phyloP scores from a whole-genome alignment of 2,113 vertebrate species.

The Colius striatus region DNA sequence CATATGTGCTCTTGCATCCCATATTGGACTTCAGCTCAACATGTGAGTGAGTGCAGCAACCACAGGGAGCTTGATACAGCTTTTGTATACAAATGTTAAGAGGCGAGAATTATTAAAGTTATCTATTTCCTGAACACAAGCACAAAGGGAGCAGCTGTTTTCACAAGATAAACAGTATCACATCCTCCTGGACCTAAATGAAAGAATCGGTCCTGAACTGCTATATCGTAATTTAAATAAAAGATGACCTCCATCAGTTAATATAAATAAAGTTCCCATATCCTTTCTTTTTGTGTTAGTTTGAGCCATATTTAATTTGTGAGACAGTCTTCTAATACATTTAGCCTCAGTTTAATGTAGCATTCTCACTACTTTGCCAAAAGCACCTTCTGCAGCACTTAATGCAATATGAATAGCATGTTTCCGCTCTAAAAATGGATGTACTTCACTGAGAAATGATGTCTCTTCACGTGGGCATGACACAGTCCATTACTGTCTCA shows the following conservation, averaged over 20 bases:
- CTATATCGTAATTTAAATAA: background rate
- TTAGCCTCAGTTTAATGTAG: background rate
- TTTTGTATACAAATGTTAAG: background rate
- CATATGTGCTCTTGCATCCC: background rate
- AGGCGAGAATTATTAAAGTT: background rate
- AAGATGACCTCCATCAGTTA: background rate
- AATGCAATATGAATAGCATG: background rate
- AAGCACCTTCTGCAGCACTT: background rate
- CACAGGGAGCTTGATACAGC: background rate
- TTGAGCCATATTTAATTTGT: background rate
- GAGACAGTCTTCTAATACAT: background rate
- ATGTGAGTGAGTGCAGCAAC: background rate
- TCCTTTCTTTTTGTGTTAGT: background rate
- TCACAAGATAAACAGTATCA: slow-evolving; percentile 4
- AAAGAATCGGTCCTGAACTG: background rate
- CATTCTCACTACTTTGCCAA: background rate
- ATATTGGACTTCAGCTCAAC: background rate
- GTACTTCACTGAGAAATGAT: background rate
- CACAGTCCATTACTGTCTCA: background rate
- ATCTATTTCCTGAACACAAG: slow-evolving; percentile 9
- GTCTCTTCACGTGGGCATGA: background rate
- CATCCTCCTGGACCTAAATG: background rate
- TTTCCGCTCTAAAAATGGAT: background rate
- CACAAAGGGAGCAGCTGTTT: slow-evolving; percentile 15
- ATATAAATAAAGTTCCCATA: background rate